Conservation (phyloP, 1,140 invertebrate species). For the Lordiphosa stackelbergi region DNA sequence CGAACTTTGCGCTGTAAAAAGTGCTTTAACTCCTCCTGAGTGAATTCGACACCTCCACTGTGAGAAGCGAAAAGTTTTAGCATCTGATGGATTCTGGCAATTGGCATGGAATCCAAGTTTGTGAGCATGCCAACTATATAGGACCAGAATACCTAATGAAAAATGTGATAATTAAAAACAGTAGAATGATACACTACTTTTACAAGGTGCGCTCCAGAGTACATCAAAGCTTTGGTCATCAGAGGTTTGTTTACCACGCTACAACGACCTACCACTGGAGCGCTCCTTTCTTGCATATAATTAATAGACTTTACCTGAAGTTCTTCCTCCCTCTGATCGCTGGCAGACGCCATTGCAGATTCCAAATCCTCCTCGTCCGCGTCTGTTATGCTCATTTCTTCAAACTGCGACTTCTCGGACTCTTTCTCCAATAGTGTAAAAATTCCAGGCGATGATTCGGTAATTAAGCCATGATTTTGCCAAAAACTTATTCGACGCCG, state of each 20-base stretch:
- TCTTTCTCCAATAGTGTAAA: constrained; percentile 89
- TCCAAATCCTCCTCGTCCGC: constrained; percentile 94
- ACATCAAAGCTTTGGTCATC: too few relatives aligned
- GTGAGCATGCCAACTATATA: constrained; percentile 98
- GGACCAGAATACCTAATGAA: constrained; percentile 89
- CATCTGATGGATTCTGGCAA: constrained; percentile 97
- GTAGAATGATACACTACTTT: background rate
- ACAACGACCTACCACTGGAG: too few relatives aligned
- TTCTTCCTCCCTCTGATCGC: constrained; percentile 95
- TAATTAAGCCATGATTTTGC: constrained; percentile 91
- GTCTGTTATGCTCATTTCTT: constrained; percentile 79
- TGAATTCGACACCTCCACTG: constrained; percentile 92
- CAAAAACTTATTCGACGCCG: constrained; percentile 93
- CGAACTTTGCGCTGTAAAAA: constrained; percentile 96
- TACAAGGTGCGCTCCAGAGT: background rate
- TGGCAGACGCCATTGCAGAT: constrained; percentile 94
- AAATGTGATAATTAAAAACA: background rate
- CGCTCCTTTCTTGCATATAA: too few relatives aligned
- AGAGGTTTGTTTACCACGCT: too few relatives aligned
- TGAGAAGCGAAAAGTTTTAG: constrained; percentile 96
- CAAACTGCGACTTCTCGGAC: constrained; percentile 78
- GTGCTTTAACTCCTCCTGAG: constrained; percentile 89
- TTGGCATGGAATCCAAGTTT: constrained; percentile 93
- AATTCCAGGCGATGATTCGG: constrained; percentile 85
- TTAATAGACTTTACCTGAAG: constrained; percentile 80